Percentiles rank a stretch among this genome's conserved stretches.
Conservation (phyloP, 1,140 invertebrate genomes). For the Mactra quadrangularis region DNA sequence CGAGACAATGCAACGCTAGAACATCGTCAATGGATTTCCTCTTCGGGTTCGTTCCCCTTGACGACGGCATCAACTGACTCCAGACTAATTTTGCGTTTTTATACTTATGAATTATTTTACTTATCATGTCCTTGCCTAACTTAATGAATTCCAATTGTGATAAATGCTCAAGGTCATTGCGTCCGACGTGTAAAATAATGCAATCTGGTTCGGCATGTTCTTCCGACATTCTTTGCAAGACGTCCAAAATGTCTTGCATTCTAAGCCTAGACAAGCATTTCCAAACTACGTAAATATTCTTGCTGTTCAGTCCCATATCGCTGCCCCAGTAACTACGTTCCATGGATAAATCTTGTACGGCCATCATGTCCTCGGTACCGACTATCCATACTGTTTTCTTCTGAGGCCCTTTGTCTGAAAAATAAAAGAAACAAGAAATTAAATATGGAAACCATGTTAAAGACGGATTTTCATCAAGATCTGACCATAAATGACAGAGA, state of each 20-base stretch:
- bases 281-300: slow-evolving; percentile 31
- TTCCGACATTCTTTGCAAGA: neutral
- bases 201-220: slow-evolving; percentile 7
- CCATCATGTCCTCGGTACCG: slow-evolving; percentile 32
- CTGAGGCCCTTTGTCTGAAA: neutral
- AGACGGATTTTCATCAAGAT: too few relatives aligned
- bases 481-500: too few relatives aligned
- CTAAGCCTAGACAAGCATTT: neutral
- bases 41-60: neutral
- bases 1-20: slow-evolving; percentile 21
- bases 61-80: slow-evolving; percentile 26
- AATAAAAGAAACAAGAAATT: neutral
- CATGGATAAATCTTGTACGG: neutral
- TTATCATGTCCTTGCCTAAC: neutral
- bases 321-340: neutral
- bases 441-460: too few relatives aligned
- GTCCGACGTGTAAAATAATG: slow-evolving; percentile 49
- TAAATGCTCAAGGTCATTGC: slow-evolving; percentile 20
- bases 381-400: slow-evolving; percentile 20
- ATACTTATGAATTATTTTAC: slow-evolving; percentile 6
- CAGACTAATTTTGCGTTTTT: slow-evolving; percentile 19
- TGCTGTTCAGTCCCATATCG: neutral
- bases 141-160: neutral
- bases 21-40: neutral
- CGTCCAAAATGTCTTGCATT: neutral